phyloP scores from a whole-genome alignment of 1,140 invertebrate genomes.

The Mercenaria mercenaria region DNA sequence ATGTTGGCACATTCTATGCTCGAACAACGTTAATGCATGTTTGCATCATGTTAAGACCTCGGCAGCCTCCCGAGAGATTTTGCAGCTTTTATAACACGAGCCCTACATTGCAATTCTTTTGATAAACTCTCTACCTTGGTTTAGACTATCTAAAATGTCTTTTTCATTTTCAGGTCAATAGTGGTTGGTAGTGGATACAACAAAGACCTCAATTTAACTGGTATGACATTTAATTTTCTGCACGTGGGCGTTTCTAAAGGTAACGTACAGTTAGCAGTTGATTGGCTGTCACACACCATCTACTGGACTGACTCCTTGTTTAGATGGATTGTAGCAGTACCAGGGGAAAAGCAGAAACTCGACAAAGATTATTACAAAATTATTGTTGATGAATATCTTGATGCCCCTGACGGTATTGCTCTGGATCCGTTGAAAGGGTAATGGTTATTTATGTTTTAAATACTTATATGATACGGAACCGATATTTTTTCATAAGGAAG shows the following conservation, averaged over 20 bases:
- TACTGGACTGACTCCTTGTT: conserved; percentile 37
- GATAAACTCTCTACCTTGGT: no score
- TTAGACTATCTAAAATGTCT: no score
- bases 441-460: background rate
- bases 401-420: conserved; percentile 4
- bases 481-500: no score
- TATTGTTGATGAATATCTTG: conserved; percentile 3
- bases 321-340: conserved; percentile 19
- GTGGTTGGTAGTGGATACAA: background rate
- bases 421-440: conserved; percentile 36
- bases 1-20: no score
- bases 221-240: background rate
- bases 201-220: background rate
- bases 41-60: no score
- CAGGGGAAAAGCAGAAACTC: conserved; percentile 4
- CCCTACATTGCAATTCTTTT: no score
- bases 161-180: background rate
- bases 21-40: no score
- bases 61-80: no score
- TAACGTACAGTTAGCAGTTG: conserved; percentile 1
- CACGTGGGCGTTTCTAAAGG: background rate
- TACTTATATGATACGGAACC: no score
- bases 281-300: conserved; percentile 31
- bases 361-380: conserved; percentile 34
- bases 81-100: no score